Evolutionary conservation across 2,797 vertebrate species (phyloP), one percentile per base, ranked within the genome.

Genomic region (Petrocephalus schoutedeni): DNA sequence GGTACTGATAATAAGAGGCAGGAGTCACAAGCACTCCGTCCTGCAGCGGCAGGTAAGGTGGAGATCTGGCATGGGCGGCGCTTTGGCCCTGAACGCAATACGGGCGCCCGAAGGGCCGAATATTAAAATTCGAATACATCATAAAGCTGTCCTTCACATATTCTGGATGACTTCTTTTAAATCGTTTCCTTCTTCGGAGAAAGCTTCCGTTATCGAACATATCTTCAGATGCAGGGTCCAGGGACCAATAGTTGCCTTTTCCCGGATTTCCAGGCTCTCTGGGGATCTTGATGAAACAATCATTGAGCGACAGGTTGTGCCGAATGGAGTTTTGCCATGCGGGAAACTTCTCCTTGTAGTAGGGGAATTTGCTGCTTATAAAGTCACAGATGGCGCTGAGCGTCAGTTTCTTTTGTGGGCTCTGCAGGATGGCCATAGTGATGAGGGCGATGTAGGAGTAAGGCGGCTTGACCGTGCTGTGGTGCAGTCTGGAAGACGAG

Each of bases 151-250:
- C 94, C 91, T 95, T 95, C 45, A 89, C 82, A 2, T 94, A 91
- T 21, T 93, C 93, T 0, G 92, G 92, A 21, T 94, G 95, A 89
- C 93, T 96, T 83, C 97, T 96, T 93, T 97, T 98, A 91, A 98
- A 98, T 19, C 97, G 94, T 91, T 97, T 97, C 88, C 97, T 95
- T 28, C 97, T 94, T 9, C 97, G 94, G 1, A 98, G 96, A 89
- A 98, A 97, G 93, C 97, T 98, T 89, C 97, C 97, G 88, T 97
- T 96, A 93, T 96, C 97, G 88, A 98, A 98, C 97, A 98, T 98
- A 93, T 97, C 97, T 91, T 95, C 96, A 0, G 97, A 97, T 0
- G 97, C 97, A 0, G 97, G 97, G 91, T 98, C 97, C 90, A 98
- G 93, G 45, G 97, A 96, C 97, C 97, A 98, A 93, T 97, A 97